phyloP scores from a whole-genome alignment of 2,797 vertebrate species.

The Anas acuta region DNA sequence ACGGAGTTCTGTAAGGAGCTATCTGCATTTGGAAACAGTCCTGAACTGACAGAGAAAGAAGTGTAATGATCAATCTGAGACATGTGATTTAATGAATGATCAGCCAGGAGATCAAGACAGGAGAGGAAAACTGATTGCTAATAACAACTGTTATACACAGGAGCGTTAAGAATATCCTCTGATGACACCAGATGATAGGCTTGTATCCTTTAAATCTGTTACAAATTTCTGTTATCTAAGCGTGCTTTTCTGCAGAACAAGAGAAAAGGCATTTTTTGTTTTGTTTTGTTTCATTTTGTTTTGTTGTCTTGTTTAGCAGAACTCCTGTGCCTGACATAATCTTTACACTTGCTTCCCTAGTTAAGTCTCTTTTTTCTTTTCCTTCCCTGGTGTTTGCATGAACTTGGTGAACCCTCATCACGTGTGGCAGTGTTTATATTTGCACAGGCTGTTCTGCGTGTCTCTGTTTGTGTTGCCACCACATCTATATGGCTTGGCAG shows the following conservation, averaged over 20 bases:
- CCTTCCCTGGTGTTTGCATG: conserved; percentile 74
- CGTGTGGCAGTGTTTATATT: conserved; percentile 80
- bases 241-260: neutral
- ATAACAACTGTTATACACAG: neutral
- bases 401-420: conserved; percentile 79
- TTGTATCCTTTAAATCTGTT: neutral
- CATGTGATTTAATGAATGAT: neutral
- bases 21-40: neutral
- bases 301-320: conserved; percentile 42
- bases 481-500: conserved; percentile 76
- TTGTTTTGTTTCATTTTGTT: neutral
- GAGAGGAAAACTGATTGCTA: neutral
- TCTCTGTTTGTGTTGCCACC: conserved; percentile 80
- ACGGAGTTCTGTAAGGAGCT: neutral
- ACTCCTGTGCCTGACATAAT: conserved; percentile 48
- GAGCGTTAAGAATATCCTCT: neutral
- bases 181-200: neutral
- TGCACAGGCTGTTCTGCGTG: conserved; percentile 73
- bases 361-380: conserved; percentile 49
- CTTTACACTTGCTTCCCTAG: conserved; percentile 50
- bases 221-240: neutral
- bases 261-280: neutral
- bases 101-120: neutral
- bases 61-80: neutral
- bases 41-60: neutral